Conservation (phyloP, 1,140 invertebrate species). For the Asobara japonica region DNA sequence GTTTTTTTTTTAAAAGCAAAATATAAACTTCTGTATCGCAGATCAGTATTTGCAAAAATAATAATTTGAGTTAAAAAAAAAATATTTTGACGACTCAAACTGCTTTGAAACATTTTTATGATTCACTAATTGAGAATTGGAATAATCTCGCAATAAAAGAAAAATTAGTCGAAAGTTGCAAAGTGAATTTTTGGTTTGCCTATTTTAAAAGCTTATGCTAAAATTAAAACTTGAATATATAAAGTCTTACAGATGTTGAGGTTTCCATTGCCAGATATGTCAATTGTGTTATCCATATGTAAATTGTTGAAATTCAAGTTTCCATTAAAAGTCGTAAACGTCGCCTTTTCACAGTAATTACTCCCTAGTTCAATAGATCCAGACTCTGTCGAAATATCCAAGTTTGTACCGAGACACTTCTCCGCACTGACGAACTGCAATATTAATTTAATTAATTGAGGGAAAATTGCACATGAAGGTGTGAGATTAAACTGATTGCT, state of each 20-base stretch:
- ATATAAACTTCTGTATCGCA: too few relatives aligned
- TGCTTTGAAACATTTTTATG: too few relatives aligned
- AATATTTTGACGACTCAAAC: too few relatives aligned
- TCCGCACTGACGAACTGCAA: conserved; percentile 31
- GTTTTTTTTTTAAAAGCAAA: too few relatives aligned
- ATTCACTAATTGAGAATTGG: neutral
- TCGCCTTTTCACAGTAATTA: conserved; percentile 40
- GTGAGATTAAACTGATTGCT: neutral
- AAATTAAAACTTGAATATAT: too few relatives aligned
- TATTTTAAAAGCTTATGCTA: neutral
- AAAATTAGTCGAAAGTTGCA: neutral
- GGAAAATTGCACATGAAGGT: neutral
- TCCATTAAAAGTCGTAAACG: conserved; percentile 34
- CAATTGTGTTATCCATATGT: conserved; percentile 37
- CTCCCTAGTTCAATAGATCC: conserved; percentile 37
- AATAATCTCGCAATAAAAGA: neutral
- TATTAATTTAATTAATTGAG: conserved; percentile 9
- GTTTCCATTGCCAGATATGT: conserved; percentile 35
- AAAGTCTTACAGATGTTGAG: conserved; percentile 33
- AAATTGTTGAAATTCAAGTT: conserved; percentile 39
- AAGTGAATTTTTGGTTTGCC: too few relatives aligned
- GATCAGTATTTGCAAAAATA: too few relatives aligned
- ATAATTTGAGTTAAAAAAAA: too few relatives aligned
- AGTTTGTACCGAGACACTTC: conserved; percentile 36
- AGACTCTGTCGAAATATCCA: conserved; percentile 38